Evolutionary conservation across 2,797 vertebrate species (phyloP), one percentile per base, ranked within the genome.

Genomic region (Pantherophis alleghaniensis): DNA sequence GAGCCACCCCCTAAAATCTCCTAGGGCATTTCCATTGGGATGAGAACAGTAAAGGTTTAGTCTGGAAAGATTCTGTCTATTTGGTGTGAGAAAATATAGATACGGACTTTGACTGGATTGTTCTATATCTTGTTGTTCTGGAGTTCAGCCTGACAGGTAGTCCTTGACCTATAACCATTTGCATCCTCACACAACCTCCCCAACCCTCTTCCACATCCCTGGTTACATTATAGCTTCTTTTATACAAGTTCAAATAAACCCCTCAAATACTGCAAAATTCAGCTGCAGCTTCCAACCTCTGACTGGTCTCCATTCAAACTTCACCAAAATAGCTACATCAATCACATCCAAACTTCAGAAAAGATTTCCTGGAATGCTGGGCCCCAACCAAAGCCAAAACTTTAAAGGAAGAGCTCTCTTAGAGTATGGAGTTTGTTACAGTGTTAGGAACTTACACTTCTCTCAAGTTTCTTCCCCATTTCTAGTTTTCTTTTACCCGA

Each of bases 211-310:
- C 5, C n/a, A 14, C 10, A 61, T 9, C 60, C 9, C 22, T 61
- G 60, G 60, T 61, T 61, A 47, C 16, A 74, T 37, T 37, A 74
- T 37, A 74, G n/a, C 66, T 74, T 18, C 7, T 32, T 91, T 90
- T 87, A 60, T 28, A 69, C 13, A 57, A 69, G 13, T 90, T 92
- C 74, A 93, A 51, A 92, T 69, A 87, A 28, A 90, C 92, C 66
- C 60, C 79, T 20, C 90, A 90, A 92, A 51, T 59, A 87, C 7
- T 56, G 32, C 66, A 89, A 89, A 94, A 22, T 87, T 61, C 60
- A 94, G 91, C 55, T 87, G 53, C 79, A 94, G 61, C 22, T 26
- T 90, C 56, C 87, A 88, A 90, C 22, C 55, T 89, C 22, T 93
- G 66, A 47, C n/a, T 88, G 86, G 55, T 79, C 90, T 87, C 55